Percentiles rank a stretch among this genome's conserved stretches.
Conservation (phyloP, 2,888 invertebrate genomes). For the Pteria penguin region DNA sequence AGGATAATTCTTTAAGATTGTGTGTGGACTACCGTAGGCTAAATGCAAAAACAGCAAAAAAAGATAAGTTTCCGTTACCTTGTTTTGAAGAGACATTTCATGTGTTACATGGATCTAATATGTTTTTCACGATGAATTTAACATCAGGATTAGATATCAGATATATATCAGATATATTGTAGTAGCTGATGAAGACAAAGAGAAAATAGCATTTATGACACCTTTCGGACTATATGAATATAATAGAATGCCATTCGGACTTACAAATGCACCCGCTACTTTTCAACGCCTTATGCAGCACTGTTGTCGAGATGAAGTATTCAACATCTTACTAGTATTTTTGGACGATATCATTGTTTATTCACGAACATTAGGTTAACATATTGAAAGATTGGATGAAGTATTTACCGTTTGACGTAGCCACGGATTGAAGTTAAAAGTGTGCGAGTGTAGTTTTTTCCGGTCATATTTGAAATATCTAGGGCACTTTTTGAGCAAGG, state of each 20-base stretch:
- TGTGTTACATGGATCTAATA: constrained; percentile 29
- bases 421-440: constrained; percentile 26
- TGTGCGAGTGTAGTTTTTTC: constrained; percentile 17
- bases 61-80: constrained; percentile 46
- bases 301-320: constrained; percentile 19
- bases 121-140: constrained; percentile 46
- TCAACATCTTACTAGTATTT: constrained; percentile 27
- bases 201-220: constrained; percentile 47
- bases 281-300: constrained; percentile 37
- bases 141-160: constrained; percentile 41
- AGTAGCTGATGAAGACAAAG: constrained; percentile 32
- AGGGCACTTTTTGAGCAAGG: constrained; percentile 20
- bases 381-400: constrained; percentile 18
- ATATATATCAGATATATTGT: constrained; percentile 42
- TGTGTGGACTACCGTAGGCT: constrained; percentile 45
- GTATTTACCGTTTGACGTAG: constrained; percentile 18
- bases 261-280: constrained; percentile 10
- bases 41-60: constrained; percentile 40
- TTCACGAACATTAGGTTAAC: constrained; percentile 16
- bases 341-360: constrained; percentile 28
- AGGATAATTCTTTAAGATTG: constrained; percentile 40
- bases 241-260: constrained; percentile 23
- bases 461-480: constrained; percentile 16
- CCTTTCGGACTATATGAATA: constrained; percentile 33
- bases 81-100: constrained; percentile 50